These are phyloP conservation scores for Amphipyra tragopoginis DNA, from an alignment of 2,888 invertebrate species.

Conservation along the genomic window DNA sequence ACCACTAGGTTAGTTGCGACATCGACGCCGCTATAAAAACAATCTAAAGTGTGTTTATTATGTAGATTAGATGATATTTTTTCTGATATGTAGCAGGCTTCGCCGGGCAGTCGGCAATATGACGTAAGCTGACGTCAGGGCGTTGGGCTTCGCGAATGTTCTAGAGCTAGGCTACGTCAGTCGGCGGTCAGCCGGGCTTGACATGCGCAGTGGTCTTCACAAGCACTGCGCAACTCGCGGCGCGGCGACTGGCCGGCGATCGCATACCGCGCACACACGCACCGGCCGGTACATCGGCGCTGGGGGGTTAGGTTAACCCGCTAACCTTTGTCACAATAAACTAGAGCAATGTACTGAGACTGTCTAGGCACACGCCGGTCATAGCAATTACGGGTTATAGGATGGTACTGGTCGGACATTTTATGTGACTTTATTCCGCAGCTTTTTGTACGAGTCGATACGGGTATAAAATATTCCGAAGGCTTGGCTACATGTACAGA, in stretches of 20 bases:
- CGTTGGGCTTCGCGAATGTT: constrained; percentile 70
- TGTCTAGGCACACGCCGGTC: constrained; percentile 28
- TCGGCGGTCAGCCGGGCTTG: constrained; percentile 51
- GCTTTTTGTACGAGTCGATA: not conserved
- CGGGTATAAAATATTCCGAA: too few species aligned
- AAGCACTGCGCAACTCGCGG: constrained; percentile 49
- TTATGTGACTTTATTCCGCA: constrained; percentile 6
- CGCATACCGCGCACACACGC: constrained; percentile 22
- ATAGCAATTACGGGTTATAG: constrained; percentile 11
- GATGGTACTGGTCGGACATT: constrained; percentile 11
- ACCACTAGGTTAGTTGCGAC: constrained; percentile 23
- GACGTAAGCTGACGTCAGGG: constrained; percentile 75
- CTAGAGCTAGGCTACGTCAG: constrained; percentile 65
- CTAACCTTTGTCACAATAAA: constrained; percentile 45
- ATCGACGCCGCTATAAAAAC: constrained; percentile 15
- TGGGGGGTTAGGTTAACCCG: constrained; percentile 48
- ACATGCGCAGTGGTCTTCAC: constrained; percentile 54
- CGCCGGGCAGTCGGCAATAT: constrained; percentile 53
- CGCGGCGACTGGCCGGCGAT: constrained; percentile 9
- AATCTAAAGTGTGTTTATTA: constrained; percentile 33
- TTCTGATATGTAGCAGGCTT: constrained; percentile 50
- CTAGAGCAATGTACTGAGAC: constrained; percentile 44
- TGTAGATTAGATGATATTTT: constrained; percentile 46
- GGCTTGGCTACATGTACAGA: too few species aligned
- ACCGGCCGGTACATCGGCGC: constrained; percentile 37